Percentiles rank a stretch among this genome's conserved stretches.
These are phyloP conservation scores for Dicycla oo DNA, from an alignment of 2,888 invertebrate species.

Conservation along the genomic window DNA sequence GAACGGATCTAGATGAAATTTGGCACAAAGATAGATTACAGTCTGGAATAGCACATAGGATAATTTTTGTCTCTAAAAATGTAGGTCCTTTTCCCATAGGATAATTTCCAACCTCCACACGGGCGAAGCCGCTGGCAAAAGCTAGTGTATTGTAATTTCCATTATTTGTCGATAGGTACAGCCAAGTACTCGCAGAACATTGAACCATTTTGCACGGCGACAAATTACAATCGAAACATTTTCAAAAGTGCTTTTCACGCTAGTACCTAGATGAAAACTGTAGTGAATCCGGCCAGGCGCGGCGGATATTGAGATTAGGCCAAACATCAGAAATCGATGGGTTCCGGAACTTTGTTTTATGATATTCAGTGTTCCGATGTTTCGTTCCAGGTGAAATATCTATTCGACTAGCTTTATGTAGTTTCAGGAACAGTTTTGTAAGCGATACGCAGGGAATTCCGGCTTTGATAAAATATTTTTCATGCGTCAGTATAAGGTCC, in stretches of 20 bases:
- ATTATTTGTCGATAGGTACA: neutral
- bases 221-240: slow-evolving; percentile 8
- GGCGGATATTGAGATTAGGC: slow-evolving; percentile 29
- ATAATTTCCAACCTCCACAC: no score
- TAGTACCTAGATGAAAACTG: slow-evolving; percentile 30
- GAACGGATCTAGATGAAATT: no score
- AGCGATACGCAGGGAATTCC: neutral
- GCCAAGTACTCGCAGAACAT: neutral
- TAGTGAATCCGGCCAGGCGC: slow-evolving; percentile 8
- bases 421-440: slow-evolving; percentile 14
- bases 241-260: neutral
- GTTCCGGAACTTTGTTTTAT: slow-evolving; percentile 45
- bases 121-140: no score
- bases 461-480: slow-evolving; percentile 3
- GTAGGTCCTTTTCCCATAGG: no score
- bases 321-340: slow-evolving; percentile 42
- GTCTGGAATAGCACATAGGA: no score
- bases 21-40: no score
- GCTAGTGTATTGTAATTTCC: no score
- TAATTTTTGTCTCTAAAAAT: no score
- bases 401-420: slow-evolving; percentile 21
- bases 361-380: slow-evolving; percentile 46
- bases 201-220: neutral
- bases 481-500: neutral
- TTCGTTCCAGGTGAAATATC: slow-evolving; percentile 37